A percentile compares a stretch with the other conserved stretches of the same genome.
These are phyloP conservation scores for Struthidea cinerea DNA, from an alignment of 2,113 vertebrate species.

Conservation along the genomic window DNA sequence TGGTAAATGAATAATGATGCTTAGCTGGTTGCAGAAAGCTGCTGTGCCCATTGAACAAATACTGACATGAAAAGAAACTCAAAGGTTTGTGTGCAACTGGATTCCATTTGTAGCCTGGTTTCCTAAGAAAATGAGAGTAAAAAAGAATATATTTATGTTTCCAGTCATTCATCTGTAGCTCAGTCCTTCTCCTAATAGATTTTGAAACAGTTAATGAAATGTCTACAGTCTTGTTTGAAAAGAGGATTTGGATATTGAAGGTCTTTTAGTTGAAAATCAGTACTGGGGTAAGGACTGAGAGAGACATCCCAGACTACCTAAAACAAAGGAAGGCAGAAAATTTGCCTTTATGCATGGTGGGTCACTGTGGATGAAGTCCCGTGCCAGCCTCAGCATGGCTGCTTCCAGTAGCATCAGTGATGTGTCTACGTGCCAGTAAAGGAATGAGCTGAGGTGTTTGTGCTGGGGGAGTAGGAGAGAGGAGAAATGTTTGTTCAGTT, in stretches of 20 bases:
- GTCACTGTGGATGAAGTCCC: neutral
- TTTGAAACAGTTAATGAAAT: neutral
- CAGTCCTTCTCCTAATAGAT: neutral
- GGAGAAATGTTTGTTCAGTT: neutral
- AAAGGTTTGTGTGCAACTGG: neutral
- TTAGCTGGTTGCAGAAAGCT: neutral
- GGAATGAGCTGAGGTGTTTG: neutral
- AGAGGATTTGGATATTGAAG: neutral
- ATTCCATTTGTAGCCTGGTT: neutral
- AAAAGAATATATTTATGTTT: neutral
- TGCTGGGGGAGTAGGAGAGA: neutral
- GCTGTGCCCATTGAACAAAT: neutral
- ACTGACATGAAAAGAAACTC: neutral
- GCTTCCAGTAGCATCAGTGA: neutral
- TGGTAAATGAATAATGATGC: neutral
- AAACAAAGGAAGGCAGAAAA: neutral
- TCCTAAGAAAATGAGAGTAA: neutral
- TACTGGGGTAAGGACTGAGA: neutral
- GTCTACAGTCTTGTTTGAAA: neutral
- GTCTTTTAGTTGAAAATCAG: neutral
- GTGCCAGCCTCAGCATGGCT: neutral
- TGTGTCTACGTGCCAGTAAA: accelerated
- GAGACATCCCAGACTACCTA: no score
- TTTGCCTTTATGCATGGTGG: accelerated
- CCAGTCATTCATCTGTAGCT: neutral